phyloP scores from a whole-genome alignment of 2,797 vertebrate species.

The Peromyscus eremicus region DNA sequence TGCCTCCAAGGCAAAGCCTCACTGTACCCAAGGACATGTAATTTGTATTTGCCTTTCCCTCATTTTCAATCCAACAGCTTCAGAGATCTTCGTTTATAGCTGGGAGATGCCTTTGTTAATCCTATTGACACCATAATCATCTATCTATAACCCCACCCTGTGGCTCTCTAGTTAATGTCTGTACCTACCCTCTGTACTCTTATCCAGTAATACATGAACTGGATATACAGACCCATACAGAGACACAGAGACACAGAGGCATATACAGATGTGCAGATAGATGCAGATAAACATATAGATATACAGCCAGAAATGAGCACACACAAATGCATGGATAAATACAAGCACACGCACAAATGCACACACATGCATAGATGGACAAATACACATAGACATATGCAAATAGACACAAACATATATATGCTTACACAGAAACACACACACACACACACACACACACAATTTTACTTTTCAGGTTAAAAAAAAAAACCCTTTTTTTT shows the following conservation, averaged over 20 bases:
- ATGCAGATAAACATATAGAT: background rate
- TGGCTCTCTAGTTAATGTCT: background rate
- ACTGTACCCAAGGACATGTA: background rate
- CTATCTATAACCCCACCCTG: background rate
- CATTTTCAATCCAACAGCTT: background rate
- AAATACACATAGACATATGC: background rate
- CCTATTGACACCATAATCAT: background rate
- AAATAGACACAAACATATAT: background rate
- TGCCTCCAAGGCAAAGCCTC: background rate
- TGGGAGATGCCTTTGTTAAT: background rate
- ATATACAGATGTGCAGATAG: too few relatives aligned
- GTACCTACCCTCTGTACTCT: background rate
- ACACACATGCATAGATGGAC: background rate
- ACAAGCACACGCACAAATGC: background rate
- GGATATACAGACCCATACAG: background rate
- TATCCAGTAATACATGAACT: background rate
- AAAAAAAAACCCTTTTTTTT: background rate
- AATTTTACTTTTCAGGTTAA: background rate
- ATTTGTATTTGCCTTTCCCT: background rate
- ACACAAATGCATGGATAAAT: background rate
- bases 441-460: background rate
- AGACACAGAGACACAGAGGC: background rate
- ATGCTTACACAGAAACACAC: background rate
- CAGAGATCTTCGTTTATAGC: background rate
- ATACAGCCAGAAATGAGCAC: background rate